Percentiles rank a stretch among this genome's conserved stretches.
Conservation (phyloP, 2,113 vertebrate genomes). For the Tautogolabrus adspersus region DNA sequence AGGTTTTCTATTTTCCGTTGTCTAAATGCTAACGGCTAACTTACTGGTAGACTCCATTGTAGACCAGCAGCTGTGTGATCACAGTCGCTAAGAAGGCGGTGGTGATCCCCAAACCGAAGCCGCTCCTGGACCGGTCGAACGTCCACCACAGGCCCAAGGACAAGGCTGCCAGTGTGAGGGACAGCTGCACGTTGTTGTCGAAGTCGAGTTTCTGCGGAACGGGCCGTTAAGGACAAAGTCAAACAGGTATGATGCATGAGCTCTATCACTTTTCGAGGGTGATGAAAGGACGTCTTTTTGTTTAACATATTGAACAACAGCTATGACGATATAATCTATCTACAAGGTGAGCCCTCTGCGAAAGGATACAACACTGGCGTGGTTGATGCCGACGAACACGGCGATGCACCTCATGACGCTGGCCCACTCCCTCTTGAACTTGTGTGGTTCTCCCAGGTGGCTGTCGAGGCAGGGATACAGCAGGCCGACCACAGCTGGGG, state of each 20-base stretch:
- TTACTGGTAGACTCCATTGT: slow-evolving; percentile 98
- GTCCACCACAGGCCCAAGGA: slow-evolving; percentile 98
- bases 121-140: slow-evolving; percentile 95
- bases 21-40: slow-evolving; percentile 64
- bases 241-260: slow-evolving; percentile 5
- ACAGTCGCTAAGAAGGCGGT: slow-evolving; percentile 94
- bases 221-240: slow-evolving; percentile 59
- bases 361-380: slow-evolving; percentile 98
- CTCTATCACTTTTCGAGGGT: no score
- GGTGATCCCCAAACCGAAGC: slow-evolving; percentile 94
- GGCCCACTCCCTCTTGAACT: slow-evolving; percentile 99
- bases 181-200: slow-evolving; percentile 96
- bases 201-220: slow-evolving; percentile 94
- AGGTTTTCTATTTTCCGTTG: no score
- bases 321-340: neutral
- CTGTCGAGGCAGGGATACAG: slow-evolving; percentile 98
- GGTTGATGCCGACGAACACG: slow-evolving; percentile 98
- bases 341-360: neutral
- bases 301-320: neutral
- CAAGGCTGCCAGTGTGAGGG: slow-evolving; percentile 93
- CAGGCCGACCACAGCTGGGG: slow-evolving; percentile 93
- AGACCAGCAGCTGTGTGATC: slow-evolving; percentile 93
- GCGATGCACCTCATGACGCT: slow-evolving; percentile 98
- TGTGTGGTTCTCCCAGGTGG: slow-evolving; percentile 95
- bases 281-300: neutral